These are phyloP conservation scores for Eonycteris spelaea DNA, from an alignment of 2,113 vertebrate species.

Conservation along the genomic window DNA sequence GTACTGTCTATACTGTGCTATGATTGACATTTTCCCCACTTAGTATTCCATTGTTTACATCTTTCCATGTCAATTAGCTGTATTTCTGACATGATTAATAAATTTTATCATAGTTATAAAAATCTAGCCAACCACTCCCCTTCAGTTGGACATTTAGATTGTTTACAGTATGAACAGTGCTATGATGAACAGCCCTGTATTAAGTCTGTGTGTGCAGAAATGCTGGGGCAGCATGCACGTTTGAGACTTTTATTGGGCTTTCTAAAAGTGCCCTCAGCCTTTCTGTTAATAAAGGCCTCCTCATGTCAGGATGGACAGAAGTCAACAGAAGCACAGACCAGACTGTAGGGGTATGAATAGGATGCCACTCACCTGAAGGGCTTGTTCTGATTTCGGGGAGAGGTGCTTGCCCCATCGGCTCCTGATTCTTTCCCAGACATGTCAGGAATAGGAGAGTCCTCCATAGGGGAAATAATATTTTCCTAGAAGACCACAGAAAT, in stretches of 20 bases:
- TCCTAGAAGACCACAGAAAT: slow-evolving; percentile 81
- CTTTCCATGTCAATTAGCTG: not conserved
- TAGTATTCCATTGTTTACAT: not conserved
- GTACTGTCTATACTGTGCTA: not conserved
- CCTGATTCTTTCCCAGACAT: slow-evolving; percentile 91
- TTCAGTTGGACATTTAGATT: not conserved
- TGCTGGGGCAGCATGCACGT: not conserved
- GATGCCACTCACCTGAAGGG: slow-evolving; percentile 90
- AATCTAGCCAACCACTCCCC: not conserved
- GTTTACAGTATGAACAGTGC: not conserved
- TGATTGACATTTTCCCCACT: not conserved
- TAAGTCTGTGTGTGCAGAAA: not conserved
- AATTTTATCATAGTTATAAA: not conserved
- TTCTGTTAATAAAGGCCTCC: not conserved
- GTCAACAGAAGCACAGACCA: not conserved
- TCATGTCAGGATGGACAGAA: not conserved
- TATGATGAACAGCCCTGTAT: not conserved
- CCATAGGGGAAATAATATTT: slow-evolving; percentile 99
- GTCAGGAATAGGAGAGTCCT: slow-evolving; percentile 98
- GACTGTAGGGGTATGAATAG: not conserved
- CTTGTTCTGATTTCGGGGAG: slow-evolving; percentile 97
- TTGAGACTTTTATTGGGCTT: not conserved
- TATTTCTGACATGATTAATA: not conserved
- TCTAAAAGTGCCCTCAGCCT: not conserved
- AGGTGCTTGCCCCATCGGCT: slow-evolving; percentile 93